phyloP scores from a whole-genome alignment of 1,140 invertebrate species.

The Liolophura sinensis region DNA sequence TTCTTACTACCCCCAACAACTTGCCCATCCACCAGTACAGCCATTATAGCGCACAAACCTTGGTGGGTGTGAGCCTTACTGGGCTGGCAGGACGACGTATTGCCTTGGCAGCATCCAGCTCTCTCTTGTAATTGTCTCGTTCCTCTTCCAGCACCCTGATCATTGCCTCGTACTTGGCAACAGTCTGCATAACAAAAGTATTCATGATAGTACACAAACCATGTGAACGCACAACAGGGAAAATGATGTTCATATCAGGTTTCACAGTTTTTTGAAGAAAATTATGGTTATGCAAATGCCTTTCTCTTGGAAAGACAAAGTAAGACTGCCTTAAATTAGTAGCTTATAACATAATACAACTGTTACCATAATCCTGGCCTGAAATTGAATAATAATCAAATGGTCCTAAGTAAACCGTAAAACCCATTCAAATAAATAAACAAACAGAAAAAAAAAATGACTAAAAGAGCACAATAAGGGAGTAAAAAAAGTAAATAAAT shows the following conservation, averaged over 20 bases:
- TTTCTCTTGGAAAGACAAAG: background rate
- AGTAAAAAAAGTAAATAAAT: no score
- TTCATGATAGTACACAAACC: background rate
- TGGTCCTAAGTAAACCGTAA: no score
- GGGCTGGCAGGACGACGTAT: constrained; percentile 35
- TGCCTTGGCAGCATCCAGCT: constrained; percentile 48
- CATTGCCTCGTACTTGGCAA: constrained; percentile 49
- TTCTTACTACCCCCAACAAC: no score
- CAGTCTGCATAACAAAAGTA: constrained; percentile 24
- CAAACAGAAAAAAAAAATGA: no score
- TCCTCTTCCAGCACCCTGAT: constrained; percentile 53
- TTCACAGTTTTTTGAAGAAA: no score
- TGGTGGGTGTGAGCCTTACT: constrained; percentile 37
- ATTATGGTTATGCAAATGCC: no score
- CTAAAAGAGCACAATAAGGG: no score
- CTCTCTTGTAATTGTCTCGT: constrained; percentile 54
- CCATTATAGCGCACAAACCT: constrained; percentile 25
- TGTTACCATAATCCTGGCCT: no score
- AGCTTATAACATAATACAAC: background rate
- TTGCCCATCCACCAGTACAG: background rate
- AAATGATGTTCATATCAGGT: background rate
- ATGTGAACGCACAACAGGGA: background rate
- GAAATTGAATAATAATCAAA: no score
- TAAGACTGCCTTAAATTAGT: background rate
- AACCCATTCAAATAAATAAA: no score